These are phyloP conservation scores for Eilema depressum DNA, from an alignment of 2,888 invertebrate genomes.

Conservation along the genomic window DNA sequence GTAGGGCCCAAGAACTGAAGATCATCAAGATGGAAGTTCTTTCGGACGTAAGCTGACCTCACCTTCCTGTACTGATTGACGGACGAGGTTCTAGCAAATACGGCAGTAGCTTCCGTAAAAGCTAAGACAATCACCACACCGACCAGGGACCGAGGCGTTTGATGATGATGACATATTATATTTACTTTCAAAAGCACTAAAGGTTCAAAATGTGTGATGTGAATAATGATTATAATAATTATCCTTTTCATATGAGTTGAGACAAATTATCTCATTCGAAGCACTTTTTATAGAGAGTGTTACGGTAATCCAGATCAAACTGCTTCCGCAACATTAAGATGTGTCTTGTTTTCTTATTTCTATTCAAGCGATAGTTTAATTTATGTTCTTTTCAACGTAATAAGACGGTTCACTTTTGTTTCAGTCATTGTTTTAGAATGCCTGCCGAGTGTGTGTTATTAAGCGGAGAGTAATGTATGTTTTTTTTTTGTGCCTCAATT, in stretches of 20 bases:
- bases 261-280: background rate
- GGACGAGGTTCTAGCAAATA: too few species aligned
- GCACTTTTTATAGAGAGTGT: background rate
- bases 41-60: too few species aligned
- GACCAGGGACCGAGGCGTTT: too few species aligned
- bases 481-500: background rate
- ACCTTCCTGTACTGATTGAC: too few species aligned
- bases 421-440: background rate
- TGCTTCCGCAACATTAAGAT: background rate
- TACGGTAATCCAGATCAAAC: background rate
- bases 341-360: background rate
- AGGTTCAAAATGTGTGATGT: background rate
- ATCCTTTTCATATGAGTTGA: background rate
- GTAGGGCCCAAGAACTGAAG: too few species aligned
- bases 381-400: conserved; percentile 3
- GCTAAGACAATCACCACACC: too few species aligned
- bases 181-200: background rate
- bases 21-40: too few species aligned
- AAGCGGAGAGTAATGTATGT: too few species aligned
- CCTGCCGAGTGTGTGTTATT: background rate
- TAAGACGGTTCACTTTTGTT: background rate
- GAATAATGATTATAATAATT: background rate
- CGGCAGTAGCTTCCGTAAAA: too few species aligned
- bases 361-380: background rate
- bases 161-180: too few species aligned